Evolutionary conservation across 35 echinoderm and acorn worm genomes (phyloP).

Genomic region (Ptychodera flava): DNA sequence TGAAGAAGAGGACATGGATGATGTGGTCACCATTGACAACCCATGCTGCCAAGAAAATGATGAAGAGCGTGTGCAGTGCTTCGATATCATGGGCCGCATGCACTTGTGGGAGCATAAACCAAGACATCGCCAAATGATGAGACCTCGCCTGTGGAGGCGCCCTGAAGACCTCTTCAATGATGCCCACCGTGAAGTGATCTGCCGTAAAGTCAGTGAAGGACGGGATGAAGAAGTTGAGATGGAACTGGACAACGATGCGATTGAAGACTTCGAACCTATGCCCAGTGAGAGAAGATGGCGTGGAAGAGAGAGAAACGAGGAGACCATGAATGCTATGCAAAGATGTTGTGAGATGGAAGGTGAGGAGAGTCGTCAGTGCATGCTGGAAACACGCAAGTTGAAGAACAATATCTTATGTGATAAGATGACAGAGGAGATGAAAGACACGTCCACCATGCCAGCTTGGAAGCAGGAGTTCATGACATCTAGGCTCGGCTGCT

Average conservation of each 20-base stretch:
- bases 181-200: background rate
- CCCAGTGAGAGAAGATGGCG: background rate
- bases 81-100: background rate
- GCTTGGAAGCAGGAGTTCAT: background rate
- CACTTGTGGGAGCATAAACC: background rate
- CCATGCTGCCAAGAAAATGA: background rate
- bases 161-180: background rate
- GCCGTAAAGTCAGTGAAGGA: background rate
- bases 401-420: background rate
- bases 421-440: background rate
- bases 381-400: background rate
- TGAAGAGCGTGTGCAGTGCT: background rate
- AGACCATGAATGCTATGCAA: background rate
- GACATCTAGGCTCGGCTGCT: too few relatives aligned
- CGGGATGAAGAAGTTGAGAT: background rate
- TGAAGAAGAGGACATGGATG: background rate
- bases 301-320: background rate
- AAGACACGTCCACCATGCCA: background rate
- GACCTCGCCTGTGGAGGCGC: background rate
- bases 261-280: too few relatives aligned
- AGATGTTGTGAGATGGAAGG: background rate
- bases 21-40: background rate
- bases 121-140: background rate
- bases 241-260: background rate
- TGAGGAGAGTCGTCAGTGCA: background rate